phyloP scores from a whole-genome alignment of 2,113 vertebrate species.

The Mohoua ochrocephala region DNA sequence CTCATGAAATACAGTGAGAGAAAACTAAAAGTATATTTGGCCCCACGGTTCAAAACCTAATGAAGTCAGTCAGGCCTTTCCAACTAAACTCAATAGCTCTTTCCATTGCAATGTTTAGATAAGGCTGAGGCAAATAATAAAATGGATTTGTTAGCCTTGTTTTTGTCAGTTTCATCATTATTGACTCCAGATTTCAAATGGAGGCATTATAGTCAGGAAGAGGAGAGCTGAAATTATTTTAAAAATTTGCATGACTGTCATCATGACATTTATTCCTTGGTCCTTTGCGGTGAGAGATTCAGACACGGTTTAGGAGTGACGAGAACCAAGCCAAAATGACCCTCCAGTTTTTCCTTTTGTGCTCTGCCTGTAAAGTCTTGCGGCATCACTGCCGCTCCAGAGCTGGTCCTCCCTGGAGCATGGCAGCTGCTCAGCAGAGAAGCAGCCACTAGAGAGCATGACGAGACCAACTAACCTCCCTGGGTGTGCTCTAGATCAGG shows the following conservation, averaged over 20 bases:
- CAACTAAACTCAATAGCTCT: neutral
- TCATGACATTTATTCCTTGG: neutral
- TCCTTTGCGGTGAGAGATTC: neutral
- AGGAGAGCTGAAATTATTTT: neutral
- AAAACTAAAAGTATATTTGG: neutral
- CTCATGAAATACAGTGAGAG: neutral
- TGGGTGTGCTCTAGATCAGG: neutral
- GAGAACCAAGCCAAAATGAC: neutral
- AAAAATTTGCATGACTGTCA: neutral
- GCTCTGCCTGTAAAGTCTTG: accelerated
- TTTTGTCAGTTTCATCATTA: neutral
- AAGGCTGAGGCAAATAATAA: neutral
- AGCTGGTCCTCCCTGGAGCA: neutral
- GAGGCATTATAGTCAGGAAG: neutral
- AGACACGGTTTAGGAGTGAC: neutral
- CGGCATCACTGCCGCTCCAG: neutral
- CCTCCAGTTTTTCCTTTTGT: neutral
- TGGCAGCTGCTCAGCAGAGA: constrained; percentile 24
- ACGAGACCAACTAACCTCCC: constrained; percentile 14
- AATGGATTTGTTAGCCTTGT: neutral
- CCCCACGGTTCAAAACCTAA: neutral
- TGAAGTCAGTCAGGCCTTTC: neutral
- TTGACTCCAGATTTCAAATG: neutral
- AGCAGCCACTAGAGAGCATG: constrained; percentile 59
- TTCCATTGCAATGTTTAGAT: neutral